Evolutionary conservation across 2,113 vertebrate species (phyloP), one percentile per base, ranked within the genome.

Genomic region (Sitta europaea): DNA sequence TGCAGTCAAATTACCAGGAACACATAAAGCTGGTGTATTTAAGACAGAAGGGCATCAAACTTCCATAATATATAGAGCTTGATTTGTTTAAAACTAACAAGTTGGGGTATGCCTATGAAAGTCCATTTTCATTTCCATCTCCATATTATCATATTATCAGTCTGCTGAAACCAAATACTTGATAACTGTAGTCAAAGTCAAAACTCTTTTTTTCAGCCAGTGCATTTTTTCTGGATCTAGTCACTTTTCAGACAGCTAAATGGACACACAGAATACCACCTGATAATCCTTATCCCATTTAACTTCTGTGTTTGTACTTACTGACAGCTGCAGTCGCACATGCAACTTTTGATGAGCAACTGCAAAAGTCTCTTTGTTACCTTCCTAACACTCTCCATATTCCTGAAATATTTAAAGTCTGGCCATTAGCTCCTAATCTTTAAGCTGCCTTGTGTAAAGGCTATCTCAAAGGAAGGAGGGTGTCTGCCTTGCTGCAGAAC

Each of bases 401-500:
- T 79, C 57, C 74, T 90, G 36, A 76, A 65, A 76, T 70, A 68
- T 36, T 79, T 80, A 5, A 91, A 61, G 42, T 40, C 85, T 94
- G 66, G 71, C 58, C 53, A 61, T 82, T 65, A 88, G n/a, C 29
- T 94, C 40, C 50, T 90, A 82, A 93, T 78, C 73, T 93, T 87
- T 92, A 87, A 90, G 85, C 18, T 94, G 88, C 66, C 77, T 82
- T 75, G 65, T 74, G 51, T 47, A 71, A 84, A 75, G 43, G 65
- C 77, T 77, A 94, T 61, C 73, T 78, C 16, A 43, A 75, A 79
- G 13, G 31, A 72, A 59, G 62, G 67, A 3, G 31, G 8, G 31
- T 74, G 51, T 74, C 92, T 96, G 94, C 48, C 73, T 91, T 82
- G 83, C 73, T 63, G 61, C 77, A 93, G 57, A 81, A 48, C 70